These are phyloP conservation scores for Aricia artaxerxes DNA, from an alignment of 2,888 invertebrate species.

Conservation along the genomic window DNA sequence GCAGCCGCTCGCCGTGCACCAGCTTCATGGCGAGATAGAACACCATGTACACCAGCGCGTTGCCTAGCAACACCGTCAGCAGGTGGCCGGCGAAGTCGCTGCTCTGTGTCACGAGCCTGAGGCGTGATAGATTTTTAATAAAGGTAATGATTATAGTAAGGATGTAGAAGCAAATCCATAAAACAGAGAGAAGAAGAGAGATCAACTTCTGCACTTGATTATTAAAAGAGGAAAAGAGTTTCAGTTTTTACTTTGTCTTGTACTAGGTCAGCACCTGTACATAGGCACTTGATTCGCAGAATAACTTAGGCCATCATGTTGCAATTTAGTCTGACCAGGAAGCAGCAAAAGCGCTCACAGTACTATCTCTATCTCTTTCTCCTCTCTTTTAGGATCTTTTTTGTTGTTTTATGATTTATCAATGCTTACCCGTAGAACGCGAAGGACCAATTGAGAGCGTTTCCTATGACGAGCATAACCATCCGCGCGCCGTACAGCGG, in stretches of 20 bases:
- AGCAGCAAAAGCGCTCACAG: too few species aligned
- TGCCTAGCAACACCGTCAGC: conserved; percentile 89
- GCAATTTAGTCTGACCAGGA: too few species aligned
- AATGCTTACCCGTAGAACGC: conserved; percentile 83
- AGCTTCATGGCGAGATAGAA: conserved; percentile 94
- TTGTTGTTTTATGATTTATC: background rate
- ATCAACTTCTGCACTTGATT: too few species aligned
- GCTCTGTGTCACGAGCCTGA: conserved; percentile 78
- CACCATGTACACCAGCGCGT: conserved; percentile 88
- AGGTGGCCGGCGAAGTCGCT: conserved; percentile 91
- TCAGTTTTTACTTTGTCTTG: too few species aligned
- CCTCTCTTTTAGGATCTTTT: too few species aligned
- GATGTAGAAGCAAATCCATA: too few species aligned
- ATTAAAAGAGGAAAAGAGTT: too few species aligned
- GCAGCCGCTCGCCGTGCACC: conserved; percentile 83
- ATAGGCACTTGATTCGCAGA: too few species aligned
- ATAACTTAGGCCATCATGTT: too few species aligned
- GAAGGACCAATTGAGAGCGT: conserved; percentile 84
- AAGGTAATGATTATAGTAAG: background rate
- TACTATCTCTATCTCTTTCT: too few species aligned
- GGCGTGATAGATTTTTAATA: background rate
- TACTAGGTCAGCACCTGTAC: too few species aligned
- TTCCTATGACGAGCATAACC: conserved; percentile 81
- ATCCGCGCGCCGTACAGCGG: conserved; percentile 78
- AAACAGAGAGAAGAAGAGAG: too few species aligned